A percentile compares a stretch with the other conserved stretches of the same genome.
Conservation (phyloP, 1,140 invertebrate species). For the Glossosoma conforme region DNA sequence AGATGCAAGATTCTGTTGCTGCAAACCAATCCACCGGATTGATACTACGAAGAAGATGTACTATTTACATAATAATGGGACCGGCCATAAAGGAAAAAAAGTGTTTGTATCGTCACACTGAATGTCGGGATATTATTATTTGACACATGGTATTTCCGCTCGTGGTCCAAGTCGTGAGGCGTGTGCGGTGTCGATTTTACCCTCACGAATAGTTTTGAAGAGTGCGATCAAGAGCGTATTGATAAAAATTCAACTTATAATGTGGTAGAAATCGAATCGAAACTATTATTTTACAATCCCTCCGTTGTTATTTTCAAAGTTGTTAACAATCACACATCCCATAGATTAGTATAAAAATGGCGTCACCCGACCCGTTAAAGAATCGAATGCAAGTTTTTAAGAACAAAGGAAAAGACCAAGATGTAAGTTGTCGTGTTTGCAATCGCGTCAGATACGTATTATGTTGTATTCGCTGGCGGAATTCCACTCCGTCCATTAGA, state of each 20-base stretch:
- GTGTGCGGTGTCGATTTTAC: constrained; percentile 13
- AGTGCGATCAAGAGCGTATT: too few species aligned
- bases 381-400: constrained; percentile 89
- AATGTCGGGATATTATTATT: too few species aligned
- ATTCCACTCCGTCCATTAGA: background rate
- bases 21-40: too few species aligned
- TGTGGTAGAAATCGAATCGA: constrained; percentile 17
- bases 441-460: background rate
- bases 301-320: constrained; percentile 6
- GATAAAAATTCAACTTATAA: constrained; percentile 8
- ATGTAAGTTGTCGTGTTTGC: constrained; percentile 64
- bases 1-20: too few species aligned
- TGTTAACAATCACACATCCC: constrained; percentile 34
- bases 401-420: constrained; percentile 96
- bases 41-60: too few species aligned
- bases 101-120: too few species aligned
- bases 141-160: constrained; percentile 19
- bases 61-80: too few species aligned
- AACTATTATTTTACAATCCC: background rate
- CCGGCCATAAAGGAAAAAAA: too few species aligned
- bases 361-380: constrained; percentile 68
- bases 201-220: constrained; percentile 3
- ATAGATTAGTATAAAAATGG: constrained; percentile 58
- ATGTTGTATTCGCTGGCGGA: background rate
- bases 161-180: constrained; percentile 19